Base-by-base conservation (phyloP, 2,888 invertebrate species). In the Clunio marinus region DNA sequence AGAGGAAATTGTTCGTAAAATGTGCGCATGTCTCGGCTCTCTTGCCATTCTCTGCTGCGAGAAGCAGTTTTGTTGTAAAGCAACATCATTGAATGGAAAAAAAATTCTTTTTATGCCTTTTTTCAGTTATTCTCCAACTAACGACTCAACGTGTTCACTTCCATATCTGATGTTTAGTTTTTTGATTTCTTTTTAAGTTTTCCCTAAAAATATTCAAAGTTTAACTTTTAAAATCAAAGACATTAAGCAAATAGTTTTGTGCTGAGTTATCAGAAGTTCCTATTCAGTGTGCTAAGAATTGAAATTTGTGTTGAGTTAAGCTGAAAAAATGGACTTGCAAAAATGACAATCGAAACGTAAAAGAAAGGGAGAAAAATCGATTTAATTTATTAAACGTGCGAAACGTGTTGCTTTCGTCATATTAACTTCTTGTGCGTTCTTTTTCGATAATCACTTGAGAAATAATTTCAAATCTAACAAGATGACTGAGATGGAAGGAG, bases 401-500 rank as follows among this genome's bases (percentile, higher is more conserved):
- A 5, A 32, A 32, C 35, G 35, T 32, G 35, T 32, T 32, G 35
- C 35, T 8, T 32, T n/a, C n/a, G n/a, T n/a, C n/a, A n/a, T n/a
- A n/a, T n/a, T n/a, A n/a, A n/a, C n/a, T n/a, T n/a, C n/a, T n/a
- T n/a, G n/a, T n/a, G n/a, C n/a, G n/a, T n/a, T n/a, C n/a, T n/a
- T n/a, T n/a, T n/a, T n/a, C n/a, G n/a, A n/a, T n/a, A n/a, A n/a
- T n/a, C n/a, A n/a, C n/a, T n/a, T n/a, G n/a, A n/a, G n/a, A n/a
- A n/a, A n/a, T n/a, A n/a, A n/a, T n/a, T n/a, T n/a, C n/a, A n/a
- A n/a, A n/a, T n/a, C n/a, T n/a, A 10, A 5, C 28, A 35, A 28
- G 27, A 66, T 66, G 66, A 55, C 10, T 17, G 66, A 55, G 35
- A 24, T 27, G n/a, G 27, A 60, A 15, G 70, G 65, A 15, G 83